Base-by-base conservation (phyloP, 1,140 invertebrate genomes). In the Caenorhabditis briggsae region DNA sequence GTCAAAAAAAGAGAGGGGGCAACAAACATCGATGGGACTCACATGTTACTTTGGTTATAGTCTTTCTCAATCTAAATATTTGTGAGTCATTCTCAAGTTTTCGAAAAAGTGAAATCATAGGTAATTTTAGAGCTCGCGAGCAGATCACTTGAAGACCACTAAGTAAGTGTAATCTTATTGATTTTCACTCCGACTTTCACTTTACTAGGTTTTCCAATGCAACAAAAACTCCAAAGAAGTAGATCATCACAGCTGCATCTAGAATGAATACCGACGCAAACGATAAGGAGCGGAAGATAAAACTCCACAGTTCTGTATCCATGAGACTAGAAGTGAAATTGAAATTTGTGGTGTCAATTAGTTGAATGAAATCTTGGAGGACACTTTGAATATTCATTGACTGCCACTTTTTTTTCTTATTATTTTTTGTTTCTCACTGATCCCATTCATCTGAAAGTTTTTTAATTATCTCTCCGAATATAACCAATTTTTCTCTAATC, bases 351-450 rank as follows among this genome's bases (percentile, higher is more conserved):
- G 43, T 70, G 41, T 70, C 64, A 12, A 70, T 46, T 70, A 46
- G 14, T n/a, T 70, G 64, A 18, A 70, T 43, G 41, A 70, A 70
- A 8, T 70, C 64, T 70, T 70, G 64, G 11, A 70, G 46, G 12
- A 70, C 64, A 46, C 64, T 70, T 70, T 70, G 64, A 11, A 70
- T 70, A n/a, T 70, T 46, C 64, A 70, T 70, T 14, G 41, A 18
- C 46, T 70, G 64, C 64, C 64, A 70, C n/a, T 70, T 70, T 16
- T 70, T 46, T 33, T 9, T 16, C 64, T 9, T n/a, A 46, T 70
- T 8, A 2, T 46, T 46, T 46, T 43, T 46, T 70, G 64, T 7
- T 11, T 33, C 18, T 70, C 64, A 18, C 64, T 70, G 14, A 70
- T 18, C 18, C 64, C 64, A 46, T 2, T 18, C 64, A 70, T 70